Conservation (phyloP, 2,797 vertebrate species). For the Myotis daubentonii region DNA sequence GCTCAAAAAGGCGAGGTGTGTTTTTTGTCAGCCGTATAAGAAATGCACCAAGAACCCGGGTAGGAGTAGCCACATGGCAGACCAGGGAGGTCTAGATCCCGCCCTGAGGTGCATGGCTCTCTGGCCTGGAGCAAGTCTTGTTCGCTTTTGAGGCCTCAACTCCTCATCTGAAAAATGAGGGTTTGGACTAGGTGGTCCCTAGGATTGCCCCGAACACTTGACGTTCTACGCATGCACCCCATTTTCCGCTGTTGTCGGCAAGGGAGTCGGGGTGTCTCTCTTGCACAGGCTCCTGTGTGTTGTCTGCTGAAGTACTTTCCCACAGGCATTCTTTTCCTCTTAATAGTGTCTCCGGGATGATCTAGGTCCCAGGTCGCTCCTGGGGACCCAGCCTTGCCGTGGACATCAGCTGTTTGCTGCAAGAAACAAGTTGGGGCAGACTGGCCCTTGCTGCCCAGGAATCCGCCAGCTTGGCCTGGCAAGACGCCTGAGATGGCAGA, state of each 20-base stretch:
- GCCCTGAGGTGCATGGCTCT: not conserved
- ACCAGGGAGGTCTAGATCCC: not conserved
- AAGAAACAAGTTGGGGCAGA: conserved; percentile 2
- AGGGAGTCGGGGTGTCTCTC: rapidly evolving
- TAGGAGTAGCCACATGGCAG: not conserved
- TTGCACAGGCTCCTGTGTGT: rapidly evolving
- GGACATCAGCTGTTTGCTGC: conserved; percentile 30
- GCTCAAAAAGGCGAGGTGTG: not conserved
- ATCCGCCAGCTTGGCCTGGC: not conserved
- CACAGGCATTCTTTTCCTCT: not conserved
- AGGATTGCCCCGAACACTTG: not conserved
- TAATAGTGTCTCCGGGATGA: not conserved
- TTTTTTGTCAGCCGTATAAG: not conserved
- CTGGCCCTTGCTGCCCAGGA: not conserved
- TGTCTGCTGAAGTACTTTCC: not conserved
- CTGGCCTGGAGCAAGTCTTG: not conserved
- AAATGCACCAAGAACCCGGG: not conserved
- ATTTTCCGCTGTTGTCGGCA: not conserved
- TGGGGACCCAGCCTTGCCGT: not conserved
- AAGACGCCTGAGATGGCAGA: not conserved
- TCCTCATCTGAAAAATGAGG: not conserved
- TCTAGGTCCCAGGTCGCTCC: not conserved
- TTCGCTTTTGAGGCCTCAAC: not conserved
- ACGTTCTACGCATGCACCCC: rapidly evolving
- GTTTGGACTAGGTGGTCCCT: not conserved